phyloP scores from a whole-genome alignment of 37 sponge, comb jelly and placozoan genomes.

The Petrosia ficiformis region DNA sequence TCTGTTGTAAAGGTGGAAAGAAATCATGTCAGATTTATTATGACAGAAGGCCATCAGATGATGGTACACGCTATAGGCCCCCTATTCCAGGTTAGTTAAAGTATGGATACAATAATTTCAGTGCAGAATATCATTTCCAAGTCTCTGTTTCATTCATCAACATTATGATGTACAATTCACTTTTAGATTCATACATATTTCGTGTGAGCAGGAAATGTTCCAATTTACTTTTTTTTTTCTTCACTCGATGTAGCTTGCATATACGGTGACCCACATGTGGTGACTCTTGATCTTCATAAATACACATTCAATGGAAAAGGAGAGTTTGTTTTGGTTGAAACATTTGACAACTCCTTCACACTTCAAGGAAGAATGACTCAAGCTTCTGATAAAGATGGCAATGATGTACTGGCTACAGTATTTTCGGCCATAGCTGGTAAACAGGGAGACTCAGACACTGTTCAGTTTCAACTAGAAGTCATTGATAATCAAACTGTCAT shows the following conservation, averaged over 20 bases:
- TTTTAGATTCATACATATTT: neutral
- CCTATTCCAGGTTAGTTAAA: slow-evolving; percentile 16
- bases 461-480: slow-evolving; percentile 16
- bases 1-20: slow-evolving; percentile 22
- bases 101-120: neutral
- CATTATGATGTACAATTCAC: neutral
- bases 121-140: neutral
- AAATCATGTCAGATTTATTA: slow-evolving; percentile 10
- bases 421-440: slow-evolving; percentile 61
- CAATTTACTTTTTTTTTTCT: neutral
- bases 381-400: slow-evolving; percentile 5
- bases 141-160: neutral
- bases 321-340: slow-evolving; percentile 66
- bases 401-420: slow-evolving; percentile 36
- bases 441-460: slow-evolving; percentile 16
- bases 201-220: neutral
- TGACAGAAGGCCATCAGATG: slow-evolving; percentile 11
- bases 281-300: slow-evolving; percentile 61
- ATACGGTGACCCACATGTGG: slow-evolving; percentile 72
- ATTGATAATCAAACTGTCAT: neutral
- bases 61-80: slow-evolving; percentile 1
- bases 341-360: slow-evolving; percentile 47
- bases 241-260: slow-evolving; percentile 50
- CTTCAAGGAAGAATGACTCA: slow-evolving; percentile 69
- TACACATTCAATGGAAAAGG: slow-evolving; percentile 80